Percentiles rank a stretch among this genome's conserved stretches.
Evolutionary conservation across 2,113 vertebrate species (phyloP).

Genomic region (Hemichromis elongatus): DNA sequence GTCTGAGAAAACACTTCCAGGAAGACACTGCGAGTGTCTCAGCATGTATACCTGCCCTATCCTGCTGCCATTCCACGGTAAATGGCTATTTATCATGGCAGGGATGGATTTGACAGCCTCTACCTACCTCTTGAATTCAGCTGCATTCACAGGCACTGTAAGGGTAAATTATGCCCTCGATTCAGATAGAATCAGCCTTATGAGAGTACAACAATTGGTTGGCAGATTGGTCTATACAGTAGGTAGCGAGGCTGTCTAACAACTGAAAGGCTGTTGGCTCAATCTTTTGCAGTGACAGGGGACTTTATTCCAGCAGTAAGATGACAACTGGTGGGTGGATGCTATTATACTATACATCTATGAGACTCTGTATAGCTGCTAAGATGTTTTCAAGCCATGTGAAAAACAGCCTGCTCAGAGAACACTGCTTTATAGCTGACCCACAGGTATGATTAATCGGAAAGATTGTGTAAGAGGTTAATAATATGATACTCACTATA

Average conservation of each 20-base stretch:
- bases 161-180: slow-evolving; percentile 49
- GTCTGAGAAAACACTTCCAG: slow-evolving; percentile 54
- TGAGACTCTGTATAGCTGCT: background rate
- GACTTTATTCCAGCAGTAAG: slow-evolving; percentile 23
- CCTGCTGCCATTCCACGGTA: slow-evolving; percentile 61
- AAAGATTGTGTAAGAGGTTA: background rate
- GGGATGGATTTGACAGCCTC: slow-evolving; percentile 60
- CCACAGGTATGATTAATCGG: background rate
- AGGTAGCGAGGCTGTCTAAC: slow-evolving; percentile 42
- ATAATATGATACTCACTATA: background rate
- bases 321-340: slow-evolving; percentile 48
- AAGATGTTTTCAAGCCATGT: background rate
- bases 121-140: slow-evolving; percentile 35
- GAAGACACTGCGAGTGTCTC: slow-evolving; percentile 47
- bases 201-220: slow-evolving; percentile 45
- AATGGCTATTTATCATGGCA: slow-evolving; percentile 69
- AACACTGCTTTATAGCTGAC: background rate
- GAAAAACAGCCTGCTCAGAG: background rate
- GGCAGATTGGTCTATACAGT: slow-evolving; percentile 34
- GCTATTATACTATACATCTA: slow-evolving; percentile 17
- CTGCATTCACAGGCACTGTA: slow-evolving; percentile 39
- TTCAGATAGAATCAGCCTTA: slow-evolving; percentile 59
- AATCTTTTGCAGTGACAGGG: slow-evolving; percentile 31
- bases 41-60: slow-evolving; percentile 48
- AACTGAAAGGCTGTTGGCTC: slow-evolving; percentile 41